These are phyloP conservation scores for Drosophila tanythrix DNA, from an alignment of 2,888 invertebrate genomes.

Conservation along the genomic window DNA sequence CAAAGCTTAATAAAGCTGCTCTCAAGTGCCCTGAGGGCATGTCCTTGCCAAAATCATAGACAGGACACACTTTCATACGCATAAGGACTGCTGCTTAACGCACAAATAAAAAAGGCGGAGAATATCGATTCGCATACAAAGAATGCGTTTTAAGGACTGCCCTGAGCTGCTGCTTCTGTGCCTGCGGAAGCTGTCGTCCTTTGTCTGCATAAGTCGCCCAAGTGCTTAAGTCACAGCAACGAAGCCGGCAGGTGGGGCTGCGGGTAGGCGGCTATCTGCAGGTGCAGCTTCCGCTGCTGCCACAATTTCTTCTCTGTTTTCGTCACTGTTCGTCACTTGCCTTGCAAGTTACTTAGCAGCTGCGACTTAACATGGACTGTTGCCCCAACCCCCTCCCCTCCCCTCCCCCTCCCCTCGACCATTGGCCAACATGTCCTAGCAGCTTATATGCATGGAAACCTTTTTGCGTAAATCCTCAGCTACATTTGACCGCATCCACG, in stretches of 20 bases:
- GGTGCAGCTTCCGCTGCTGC: conserved; percentile 23
- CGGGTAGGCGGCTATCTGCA: conserved; percentile 2
- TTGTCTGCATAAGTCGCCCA: conserved; percentile 14
- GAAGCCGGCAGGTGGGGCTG: not conserved
- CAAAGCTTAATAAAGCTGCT: conserved; percentile 2
- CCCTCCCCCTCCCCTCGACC: not conserved
- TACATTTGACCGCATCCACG: conserved; percentile 70
- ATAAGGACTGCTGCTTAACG: not conserved
- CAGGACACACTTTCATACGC: not conserved
- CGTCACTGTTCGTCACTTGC: conserved; percentile 30
- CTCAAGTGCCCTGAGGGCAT: not conserved
- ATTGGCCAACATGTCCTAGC: conserved; percentile 20
- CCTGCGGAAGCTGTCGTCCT: not conserved
- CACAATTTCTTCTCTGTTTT: not conserved
- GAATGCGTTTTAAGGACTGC: conserved; percentile 3
- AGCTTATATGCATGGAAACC: conserved; percentile 64
- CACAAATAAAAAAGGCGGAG: not conserved
- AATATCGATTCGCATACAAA: conserved; percentile 27
- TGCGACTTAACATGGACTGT: conserved; percentile 42
- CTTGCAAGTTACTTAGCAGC: conserved; percentile 47
- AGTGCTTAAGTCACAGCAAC: conserved; percentile 8
- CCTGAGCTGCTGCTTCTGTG: not conserved
- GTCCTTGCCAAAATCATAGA: not conserved
- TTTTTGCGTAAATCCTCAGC: conserved; percentile 64
- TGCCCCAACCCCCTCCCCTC: not conserved